Evolutionary conservation across 2,113 vertebrate species (phyloP).

Genomic region (Triplophysa siluroides): DNA sequence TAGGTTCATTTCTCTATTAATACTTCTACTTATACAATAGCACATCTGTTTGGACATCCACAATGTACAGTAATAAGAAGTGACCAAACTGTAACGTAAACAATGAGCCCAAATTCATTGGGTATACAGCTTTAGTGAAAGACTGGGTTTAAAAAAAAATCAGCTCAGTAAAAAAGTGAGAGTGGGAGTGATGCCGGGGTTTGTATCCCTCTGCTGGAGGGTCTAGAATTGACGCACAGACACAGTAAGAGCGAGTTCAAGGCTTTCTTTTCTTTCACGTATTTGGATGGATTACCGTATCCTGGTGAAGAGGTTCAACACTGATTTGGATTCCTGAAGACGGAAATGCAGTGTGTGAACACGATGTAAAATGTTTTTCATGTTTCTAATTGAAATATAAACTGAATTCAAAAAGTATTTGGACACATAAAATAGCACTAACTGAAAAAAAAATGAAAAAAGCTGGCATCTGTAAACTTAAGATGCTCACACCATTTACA

Average conservation of each 20-base stretch:
- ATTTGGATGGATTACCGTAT: constrained; percentile 71
- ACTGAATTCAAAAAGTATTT: too few species aligned
- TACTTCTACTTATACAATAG: constrained; percentile 61
- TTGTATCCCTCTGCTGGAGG: not conserved
- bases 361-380: not conserved
- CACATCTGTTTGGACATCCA: constrained; percentile 64
- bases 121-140: constrained; percentile 33
- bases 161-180: constrained; percentile 45
- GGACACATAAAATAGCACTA: too few species aligned
- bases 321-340: constrained; percentile 80
- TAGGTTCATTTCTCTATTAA: constrained; percentile 59
- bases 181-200: constrained; percentile 9
- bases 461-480: too few species aligned
- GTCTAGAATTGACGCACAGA: not conserved
- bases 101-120: constrained; percentile 48
- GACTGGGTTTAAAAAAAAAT: constrained; percentile 41
- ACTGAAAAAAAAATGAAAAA: too few species aligned
- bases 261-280: constrained; percentile 5
- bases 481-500: too few species aligned
- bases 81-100: constrained; percentile 52
- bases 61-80: constrained; percentile 60
- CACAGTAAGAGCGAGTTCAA: not conserved
- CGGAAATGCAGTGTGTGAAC: not conserved
- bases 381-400: too few species aligned
- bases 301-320: constrained; percentile 81